These are phyloP conservation scores for Protobothrops mucrosquamatus DNA, from an alignment of 2,113 vertebrate species.

Conservation along the genomic window DNA sequence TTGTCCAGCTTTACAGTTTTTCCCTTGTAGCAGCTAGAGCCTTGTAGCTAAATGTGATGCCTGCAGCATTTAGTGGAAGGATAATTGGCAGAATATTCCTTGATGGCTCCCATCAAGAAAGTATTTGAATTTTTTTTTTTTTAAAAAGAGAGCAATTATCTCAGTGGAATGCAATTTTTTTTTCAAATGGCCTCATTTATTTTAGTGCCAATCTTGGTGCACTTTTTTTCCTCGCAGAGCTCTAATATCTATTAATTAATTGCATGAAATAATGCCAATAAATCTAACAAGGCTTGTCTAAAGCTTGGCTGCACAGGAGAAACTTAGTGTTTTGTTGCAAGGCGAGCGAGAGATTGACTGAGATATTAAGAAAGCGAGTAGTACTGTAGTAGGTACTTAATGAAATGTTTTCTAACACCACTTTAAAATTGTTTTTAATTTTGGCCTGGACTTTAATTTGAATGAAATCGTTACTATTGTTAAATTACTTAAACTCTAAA, in stretches of 20 bases:
- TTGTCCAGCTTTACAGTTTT: not conserved
- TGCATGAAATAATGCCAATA: slow-evolving; percentile 69
- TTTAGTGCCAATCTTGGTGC: slow-evolving; percentile 51
- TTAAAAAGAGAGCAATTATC: slow-evolving; percentile 49
- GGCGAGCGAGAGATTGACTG: slow-evolving; percentile 43
- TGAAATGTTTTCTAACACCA: slow-evolving; percentile 62
- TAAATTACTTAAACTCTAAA: slow-evolving; percentile 71
- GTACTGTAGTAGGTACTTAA: slow-evolving; percentile 66
- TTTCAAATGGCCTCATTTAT: slow-evolving; percentile 58
- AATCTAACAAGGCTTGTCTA: slow-evolving; percentile 67
- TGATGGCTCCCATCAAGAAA: slow-evolving; percentile 36
- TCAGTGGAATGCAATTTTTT: slow-evolving; percentile 33
- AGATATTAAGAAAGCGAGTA: slow-evolving; percentile 59
- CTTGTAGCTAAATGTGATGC: slow-evolving; percentile 1
- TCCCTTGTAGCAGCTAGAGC: not conserved
- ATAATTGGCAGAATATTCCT: slow-evolving; percentile 27
- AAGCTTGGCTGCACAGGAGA: slow-evolving; percentile 64
- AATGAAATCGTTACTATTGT: slow-evolving; percentile 66
- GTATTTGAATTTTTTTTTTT: slow-evolving; percentile 17
- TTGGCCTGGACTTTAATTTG: slow-evolving; percentile 62
- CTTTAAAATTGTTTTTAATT: slow-evolving; percentile 63
- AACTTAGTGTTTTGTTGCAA: slow-evolving; percentile 60
- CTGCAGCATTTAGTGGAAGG: slow-evolving; percentile 22
- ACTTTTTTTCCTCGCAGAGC: slow-evolving; percentile 44
- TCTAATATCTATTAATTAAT: slow-evolving; percentile 68